Conservation (phyloP, 2,797 vertebrate species). For the Galaxias olidus region DNA sequence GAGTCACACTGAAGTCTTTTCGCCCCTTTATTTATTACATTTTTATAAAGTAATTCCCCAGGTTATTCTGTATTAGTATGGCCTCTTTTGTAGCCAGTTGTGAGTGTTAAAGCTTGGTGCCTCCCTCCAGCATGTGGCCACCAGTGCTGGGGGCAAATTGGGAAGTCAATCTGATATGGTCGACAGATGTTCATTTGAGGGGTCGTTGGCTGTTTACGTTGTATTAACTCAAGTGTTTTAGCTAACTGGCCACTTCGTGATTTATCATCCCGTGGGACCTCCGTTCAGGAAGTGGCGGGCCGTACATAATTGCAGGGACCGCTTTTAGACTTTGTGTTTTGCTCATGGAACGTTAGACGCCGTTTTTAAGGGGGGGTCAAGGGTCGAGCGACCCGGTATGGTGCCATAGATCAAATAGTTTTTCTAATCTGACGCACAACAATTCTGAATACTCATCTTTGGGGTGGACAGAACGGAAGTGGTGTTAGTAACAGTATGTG, state of each 20-base stretch:
- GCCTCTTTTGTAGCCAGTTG: conserved; percentile 24
- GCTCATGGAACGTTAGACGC: conserved; percentile 44
- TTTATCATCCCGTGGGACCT: conserved; percentile 65
- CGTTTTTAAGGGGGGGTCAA: conserved; percentile 22
- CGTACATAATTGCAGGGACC: conserved; percentile 54
- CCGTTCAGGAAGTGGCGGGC: conserved; percentile 55
- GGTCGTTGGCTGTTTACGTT: conserved; percentile 70
- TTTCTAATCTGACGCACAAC: not conserved
- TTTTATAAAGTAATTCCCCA: conserved; percentile 1
- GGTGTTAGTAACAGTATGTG: too few relatives aligned
- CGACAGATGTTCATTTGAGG: conserved; percentile 72
- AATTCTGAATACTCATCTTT: not conserved
- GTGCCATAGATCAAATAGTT: not conserved
- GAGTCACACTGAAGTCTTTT: too few relatives aligned
- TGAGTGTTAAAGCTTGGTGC: conserved; percentile 38
- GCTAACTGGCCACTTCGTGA: conserved; percentile 53
- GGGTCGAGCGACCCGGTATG: conserved; percentile 28
- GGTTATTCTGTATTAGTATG: conserved; percentile 32
- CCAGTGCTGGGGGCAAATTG: conserved; percentile 44
- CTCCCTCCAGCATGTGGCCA: conserved; percentile 52
- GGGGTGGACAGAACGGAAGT: not conserved
- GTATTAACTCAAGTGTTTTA: conserved; percentile 67
- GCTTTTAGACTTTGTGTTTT: conserved; percentile 39
- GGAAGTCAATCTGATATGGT: conserved; percentile 48
- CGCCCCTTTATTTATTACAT: not conserved